Conservation (phyloP, 2,888 invertebrate genomes). For the Andrena haemorrhoa region DNA sequence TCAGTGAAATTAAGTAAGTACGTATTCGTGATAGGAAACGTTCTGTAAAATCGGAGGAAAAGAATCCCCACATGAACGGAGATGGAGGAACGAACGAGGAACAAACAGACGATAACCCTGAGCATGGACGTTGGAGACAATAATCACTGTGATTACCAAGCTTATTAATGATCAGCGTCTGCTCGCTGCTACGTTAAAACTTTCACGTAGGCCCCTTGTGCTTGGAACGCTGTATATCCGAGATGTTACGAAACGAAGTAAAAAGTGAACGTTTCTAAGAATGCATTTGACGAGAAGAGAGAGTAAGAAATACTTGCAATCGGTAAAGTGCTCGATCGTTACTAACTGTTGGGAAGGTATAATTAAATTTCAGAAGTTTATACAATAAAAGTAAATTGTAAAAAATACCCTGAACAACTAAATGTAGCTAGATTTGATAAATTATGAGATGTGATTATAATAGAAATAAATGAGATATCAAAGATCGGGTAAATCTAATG, state of each 20-base stretch:
- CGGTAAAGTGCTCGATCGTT: not conserved
- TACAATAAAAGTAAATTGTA: not conserved
- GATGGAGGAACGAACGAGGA: not conserved
- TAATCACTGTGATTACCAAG: slow-evolving; percentile 48
- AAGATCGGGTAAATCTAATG: too few species aligned
- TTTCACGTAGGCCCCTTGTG: slow-evolving; percentile 43
- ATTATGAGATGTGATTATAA: not conserved
- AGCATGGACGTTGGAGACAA: slow-evolving; percentile 13
- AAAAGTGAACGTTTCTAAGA: not conserved
- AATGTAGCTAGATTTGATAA: not conserved
- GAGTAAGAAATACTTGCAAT: not conserved
- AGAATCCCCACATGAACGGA: not conserved
- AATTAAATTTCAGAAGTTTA: not conserved
- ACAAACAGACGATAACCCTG: slow-evolving; percentile 57
- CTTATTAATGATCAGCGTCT: slow-evolving; percentile 32
- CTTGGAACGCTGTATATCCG: not conserved
- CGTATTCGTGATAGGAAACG: too few species aligned
- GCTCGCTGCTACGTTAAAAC: slow-evolving; percentile 39
- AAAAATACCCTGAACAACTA: not conserved
- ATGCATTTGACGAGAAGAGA: not conserved
- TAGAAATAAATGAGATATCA: not conserved
- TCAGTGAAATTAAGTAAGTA: too few species aligned
- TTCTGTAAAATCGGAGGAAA: not conserved
- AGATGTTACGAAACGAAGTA: slow-evolving; percentile 6
- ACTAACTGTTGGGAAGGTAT: not conserved